These are phyloP conservation scores for Paratrypauchen microcephalus DNA, from an alignment of 2,797 vertebrate genomes.

Conservation along the genomic window DNA sequence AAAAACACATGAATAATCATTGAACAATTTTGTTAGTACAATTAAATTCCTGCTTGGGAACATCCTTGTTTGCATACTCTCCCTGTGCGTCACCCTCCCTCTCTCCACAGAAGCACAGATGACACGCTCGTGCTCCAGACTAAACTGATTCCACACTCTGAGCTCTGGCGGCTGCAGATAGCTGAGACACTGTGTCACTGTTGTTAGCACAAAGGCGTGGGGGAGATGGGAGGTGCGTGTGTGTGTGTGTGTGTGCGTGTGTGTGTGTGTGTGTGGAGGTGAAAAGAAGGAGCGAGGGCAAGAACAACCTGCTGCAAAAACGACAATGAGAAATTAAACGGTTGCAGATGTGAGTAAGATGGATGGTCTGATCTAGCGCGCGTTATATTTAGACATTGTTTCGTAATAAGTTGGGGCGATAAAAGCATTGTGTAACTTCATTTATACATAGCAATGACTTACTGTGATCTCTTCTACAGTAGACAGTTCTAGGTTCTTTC, in stretches of 20 bases:
- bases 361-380: slow-evolving; percentile 23
- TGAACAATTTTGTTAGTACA: too few species aligned
- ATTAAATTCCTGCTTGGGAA: too few species aligned
- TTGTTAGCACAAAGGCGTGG: slow-evolving; percentile 56
- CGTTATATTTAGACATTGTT: neutral
- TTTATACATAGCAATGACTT: too few species aligned
- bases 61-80: slow-evolving; percentile 10
- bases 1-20: too few species aligned
- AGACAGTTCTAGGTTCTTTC: too few species aligned
- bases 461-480: too few species aligned
- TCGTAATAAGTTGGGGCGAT: neutral
- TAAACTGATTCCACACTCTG: slow-evolving; percentile 71
- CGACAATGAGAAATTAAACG: slow-evolving; percentile 16
- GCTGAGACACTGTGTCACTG: slow-evolving; percentile 64
- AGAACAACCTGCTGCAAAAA: slow-evolving; percentile 20
- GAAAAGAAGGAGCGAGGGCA: slow-evolving; percentile 10
- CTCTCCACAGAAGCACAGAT: slow-evolving; percentile 61
- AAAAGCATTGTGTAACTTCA: too few species aligned
- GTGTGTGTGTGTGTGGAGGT: neutral
- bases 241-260: too few species aligned
- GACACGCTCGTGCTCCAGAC: slow-evolving; percentile 69
- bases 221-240: slow-evolving; percentile 10
- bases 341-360: slow-evolving; percentile 43
- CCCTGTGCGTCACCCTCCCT: slow-evolving; percentile 11
- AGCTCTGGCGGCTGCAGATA: slow-evolving; percentile 75